A percentile compares a stretch with the other conserved stretches of the same genome.
Conservation (phyloP, 1,140 invertebrate species). For the Mycetomoellerius zeteki region DNA sequence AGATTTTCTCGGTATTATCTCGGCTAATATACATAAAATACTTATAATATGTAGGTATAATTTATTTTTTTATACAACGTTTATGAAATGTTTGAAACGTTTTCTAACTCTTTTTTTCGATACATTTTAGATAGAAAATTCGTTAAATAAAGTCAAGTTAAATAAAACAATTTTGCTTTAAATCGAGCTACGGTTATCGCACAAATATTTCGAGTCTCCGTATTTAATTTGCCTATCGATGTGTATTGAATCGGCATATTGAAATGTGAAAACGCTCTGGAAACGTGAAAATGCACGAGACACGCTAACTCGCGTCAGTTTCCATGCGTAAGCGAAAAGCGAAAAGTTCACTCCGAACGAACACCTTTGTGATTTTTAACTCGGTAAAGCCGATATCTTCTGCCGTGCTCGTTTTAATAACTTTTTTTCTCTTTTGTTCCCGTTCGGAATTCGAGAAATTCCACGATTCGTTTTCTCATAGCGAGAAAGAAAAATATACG, state of each 20-base stretch:
- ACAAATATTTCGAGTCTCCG: slow-evolving; percentile 45
- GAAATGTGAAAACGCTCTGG: slow-evolving; percentile 9
- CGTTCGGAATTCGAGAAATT: slow-evolving; percentile 26
- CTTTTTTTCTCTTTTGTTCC: background rate
- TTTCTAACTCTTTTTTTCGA: background rate
- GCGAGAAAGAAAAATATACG: slow-evolving; percentile 3
- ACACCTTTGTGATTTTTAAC: slow-evolving; percentile 48
- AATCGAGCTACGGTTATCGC: slow-evolving; percentile 25
- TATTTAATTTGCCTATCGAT: slow-evolving; percentile 44
- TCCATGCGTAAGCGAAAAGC: background rate
- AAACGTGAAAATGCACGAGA: background rate
- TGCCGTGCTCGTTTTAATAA: background rate
- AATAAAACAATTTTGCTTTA: slow-evolving; percentile 51
- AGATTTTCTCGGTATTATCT: background rate
- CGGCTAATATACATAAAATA: background rate
- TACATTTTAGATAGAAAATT: slow-evolving; percentile 11
- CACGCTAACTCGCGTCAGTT: background rate
- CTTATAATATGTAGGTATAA: background rate
- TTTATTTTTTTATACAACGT: background rate
- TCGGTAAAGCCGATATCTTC: background rate
- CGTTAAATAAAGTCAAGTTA: slow-evolving; percentile 44
- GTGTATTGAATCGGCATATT: slow-evolving; percentile 17
- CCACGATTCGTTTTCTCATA: background rate
- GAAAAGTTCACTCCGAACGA: background rate
- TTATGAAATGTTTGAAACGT: background rate